These are phyloP conservation scores for Drosophila greeni DNA, from an alignment of 2,888 invertebrate species.

Conservation along the genomic window DNA sequence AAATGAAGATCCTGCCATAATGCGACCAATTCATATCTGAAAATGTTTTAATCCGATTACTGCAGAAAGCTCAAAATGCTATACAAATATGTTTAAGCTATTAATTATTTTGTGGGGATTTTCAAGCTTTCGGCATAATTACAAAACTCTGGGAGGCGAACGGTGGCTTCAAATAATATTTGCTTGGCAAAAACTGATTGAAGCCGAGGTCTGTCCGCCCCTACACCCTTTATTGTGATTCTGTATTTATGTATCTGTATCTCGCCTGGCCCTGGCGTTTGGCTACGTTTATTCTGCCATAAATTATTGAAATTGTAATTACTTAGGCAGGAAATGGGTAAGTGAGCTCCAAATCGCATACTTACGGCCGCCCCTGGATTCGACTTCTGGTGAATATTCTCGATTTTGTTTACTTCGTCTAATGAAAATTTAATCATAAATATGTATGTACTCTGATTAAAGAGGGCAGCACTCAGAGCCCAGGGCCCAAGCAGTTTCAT, in stretches of 20 bases:
- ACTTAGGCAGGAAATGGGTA: constrained; percentile 58
- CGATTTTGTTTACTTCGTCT: constrained; percentile 20
- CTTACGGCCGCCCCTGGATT: constrained; percentile 22
- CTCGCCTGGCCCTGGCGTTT: constrained; percentile 37
- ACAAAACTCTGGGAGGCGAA: constrained; percentile 25
- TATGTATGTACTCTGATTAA: constrained; percentile 40
- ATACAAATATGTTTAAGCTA: constrained; percentile 63
- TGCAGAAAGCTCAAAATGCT: constrained; percentile 42
- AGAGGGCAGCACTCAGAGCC: constrained; percentile 5
- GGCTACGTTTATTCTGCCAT: constrained; percentile 55
- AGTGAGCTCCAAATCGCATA: constrained; percentile 17
- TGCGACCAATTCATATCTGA: constrained; percentile 62
- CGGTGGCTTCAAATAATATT: constrained; percentile 53
- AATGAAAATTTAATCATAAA: constrained; percentile 66
- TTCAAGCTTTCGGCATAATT: constrained; percentile 51
- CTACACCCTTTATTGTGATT: constrained; percentile 3
- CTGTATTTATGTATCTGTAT: constrained; percentile 29
- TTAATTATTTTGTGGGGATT: constrained; percentile 63
- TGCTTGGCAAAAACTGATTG: constrained; percentile 61
- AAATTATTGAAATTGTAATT: constrained; percentile 72
- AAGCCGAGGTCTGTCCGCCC: constrained; percentile 39
- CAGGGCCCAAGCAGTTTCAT: constrained; percentile 13
- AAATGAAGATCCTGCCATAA: constrained; percentile 40
- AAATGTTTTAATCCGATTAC: constrained; percentile 66
- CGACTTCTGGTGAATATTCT: constrained; percentile 5